Conservation (phyloP, 2,888 invertebrate genomes). For the Tetragnatha montana region DNA sequence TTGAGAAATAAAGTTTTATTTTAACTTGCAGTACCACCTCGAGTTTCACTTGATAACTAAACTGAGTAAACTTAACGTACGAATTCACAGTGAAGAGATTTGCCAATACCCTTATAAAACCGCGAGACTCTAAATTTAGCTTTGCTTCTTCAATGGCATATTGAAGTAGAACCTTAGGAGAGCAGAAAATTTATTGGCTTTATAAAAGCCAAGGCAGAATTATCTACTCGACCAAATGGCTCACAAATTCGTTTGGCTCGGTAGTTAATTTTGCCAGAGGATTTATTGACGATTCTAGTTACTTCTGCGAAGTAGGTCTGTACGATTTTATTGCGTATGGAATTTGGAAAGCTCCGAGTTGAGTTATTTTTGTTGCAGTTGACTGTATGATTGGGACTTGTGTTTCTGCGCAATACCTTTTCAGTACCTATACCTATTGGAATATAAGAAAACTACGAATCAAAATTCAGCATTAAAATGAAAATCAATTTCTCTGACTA, state of each 20-base stretch:
- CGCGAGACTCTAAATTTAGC: neutral
- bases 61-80: neutral
- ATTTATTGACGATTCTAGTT: slow-evolving; percentile 36
- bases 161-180: neutral
- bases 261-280: slow-evolving; percentile 47
- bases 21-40: no score
- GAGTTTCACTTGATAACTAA: no score
- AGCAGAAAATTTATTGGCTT: slow-evolving; percentile 30
- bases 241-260: slow-evolving; percentile 45
- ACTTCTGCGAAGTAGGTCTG: slow-evolving; percentile 38
- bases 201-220: slow-evolving; percentile 35
- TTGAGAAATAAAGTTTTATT: no score
- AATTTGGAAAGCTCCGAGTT: slow-evolving; percentile 14
- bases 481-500: no score
- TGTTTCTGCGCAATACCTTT: no score
- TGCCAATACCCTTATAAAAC: neutral
- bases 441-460: no score
- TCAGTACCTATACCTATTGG: no score
- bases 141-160: neutral
- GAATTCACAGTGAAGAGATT: neutral
- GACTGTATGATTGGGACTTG: neutral
- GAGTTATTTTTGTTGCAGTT: slow-evolving; percentile 33
- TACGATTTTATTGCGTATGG: slow-evolving; percentile 44
- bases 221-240: slow-evolving; percentile 41
- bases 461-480: no score